Base-by-base conservation (phyloP, 2,888 invertebrate species). In the Trachelus iudaicus region DNA sequence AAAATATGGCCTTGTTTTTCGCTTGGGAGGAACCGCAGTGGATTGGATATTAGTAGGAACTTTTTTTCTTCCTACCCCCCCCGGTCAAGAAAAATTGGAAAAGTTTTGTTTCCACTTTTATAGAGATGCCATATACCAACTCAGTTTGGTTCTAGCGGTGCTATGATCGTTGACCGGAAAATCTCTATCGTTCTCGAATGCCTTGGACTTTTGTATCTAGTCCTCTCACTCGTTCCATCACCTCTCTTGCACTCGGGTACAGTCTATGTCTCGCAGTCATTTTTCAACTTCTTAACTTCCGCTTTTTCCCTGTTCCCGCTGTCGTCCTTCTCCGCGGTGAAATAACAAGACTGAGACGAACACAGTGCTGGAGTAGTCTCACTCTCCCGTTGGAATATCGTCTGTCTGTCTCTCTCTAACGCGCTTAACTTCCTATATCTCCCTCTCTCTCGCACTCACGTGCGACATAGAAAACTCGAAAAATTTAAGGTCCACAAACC, bases 141-240 rank as follows among this genome's bases (percentile, higher is more conserved):
- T 23, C 23, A 56, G 56, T 23, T 56, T 56, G 9, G 6, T 23
- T 56, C 56, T 23, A 56, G 23, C 56, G 9, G 56, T 56, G 56
- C 75, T 79, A 79, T 78, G 85, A 84, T 84, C 80, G 79, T n/a
- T 77, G 84, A 82, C 77, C 80, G 81, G 81, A 84, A 85, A 84
- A 81, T 77, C 80, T 82, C 56, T 56, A 23, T 56, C 75, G 68
- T 37, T 11, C 75, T 33, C 73, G 69, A 11, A 23, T 56, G 34
- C 76, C 75, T 75, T 75, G 37, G 69, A 75, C 23, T 56, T 37
- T 76, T 77, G 73, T 76, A 75, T 68, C 71, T 77, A 76, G 69
- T 73, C 75, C 75, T 76, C 75, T 75, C 77, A 69, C 73, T 73
- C 56, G 75, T 69, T 75, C 71, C 71, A 34, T 2, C 33, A 34